Evolutionary conservation across 2,113 vertebrate genomes (phyloP).

Genomic region (Poeciliopsis prolifica): DNA sequence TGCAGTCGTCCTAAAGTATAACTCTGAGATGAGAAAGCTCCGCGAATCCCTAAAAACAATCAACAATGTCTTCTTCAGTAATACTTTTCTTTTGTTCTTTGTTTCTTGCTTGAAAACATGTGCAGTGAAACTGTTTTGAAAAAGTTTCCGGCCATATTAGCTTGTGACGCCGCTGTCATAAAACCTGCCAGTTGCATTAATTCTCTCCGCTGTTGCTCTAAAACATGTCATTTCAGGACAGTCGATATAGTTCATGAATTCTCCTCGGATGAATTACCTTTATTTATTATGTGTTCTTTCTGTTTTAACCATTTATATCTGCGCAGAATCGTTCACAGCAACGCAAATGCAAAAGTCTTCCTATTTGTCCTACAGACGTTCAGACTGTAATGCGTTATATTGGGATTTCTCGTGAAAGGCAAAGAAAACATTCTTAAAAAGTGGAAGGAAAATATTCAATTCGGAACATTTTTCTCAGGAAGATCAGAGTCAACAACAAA

Average conservation of each 20-base stretch:
- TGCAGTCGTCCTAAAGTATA: neutral
- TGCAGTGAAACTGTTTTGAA: neutral
- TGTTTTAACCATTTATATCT: neutral
- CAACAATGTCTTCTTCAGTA: neutral
- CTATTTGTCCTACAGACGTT: neutral
- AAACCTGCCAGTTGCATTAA: too few relatives aligned
- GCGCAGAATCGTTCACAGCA: neutral
- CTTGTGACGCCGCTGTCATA: neutral
- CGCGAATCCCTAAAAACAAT: neutral
- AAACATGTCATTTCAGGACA: neutral
- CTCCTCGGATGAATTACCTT: neutral
- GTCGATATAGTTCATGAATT: neutral
- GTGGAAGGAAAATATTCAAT: too few relatives aligned
- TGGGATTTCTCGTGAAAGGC: neutral
- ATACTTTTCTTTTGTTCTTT: neutral
- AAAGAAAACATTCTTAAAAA: neutral
- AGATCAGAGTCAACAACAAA: too few relatives aligned
- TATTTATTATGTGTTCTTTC: neutral
- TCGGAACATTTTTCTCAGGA: too few relatives aligned
- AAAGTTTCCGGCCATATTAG: neutral
- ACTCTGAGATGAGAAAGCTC: neutral
- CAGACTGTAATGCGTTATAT: neutral
- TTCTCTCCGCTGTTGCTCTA: too few relatives aligned
- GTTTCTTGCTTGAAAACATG: neutral
- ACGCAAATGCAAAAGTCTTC: neutral